phyloP scores from a whole-genome alignment of 1,140 invertebrate species.

The Drosophila novamexicana region DNA sequence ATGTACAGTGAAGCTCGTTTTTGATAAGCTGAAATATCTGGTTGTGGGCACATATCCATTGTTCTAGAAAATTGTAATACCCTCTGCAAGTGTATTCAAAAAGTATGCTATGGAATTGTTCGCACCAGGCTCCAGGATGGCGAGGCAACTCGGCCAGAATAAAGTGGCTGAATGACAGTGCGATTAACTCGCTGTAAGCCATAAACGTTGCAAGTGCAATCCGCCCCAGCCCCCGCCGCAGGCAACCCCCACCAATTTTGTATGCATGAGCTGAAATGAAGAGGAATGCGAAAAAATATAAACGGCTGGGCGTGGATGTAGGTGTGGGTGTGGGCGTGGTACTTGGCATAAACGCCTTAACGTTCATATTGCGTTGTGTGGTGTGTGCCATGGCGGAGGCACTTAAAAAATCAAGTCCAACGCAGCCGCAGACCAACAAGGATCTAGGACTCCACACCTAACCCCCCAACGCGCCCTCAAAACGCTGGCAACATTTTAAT shows the following conservation, averaged over 20 bases:
- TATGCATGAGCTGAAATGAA: constrained; percentile 79
- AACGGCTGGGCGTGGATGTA: constrained; percentile 44
- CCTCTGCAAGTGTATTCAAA: not conserved
- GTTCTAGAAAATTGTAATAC: not conserved
- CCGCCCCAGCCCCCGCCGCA: constrained; percentile 11
- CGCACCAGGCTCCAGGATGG: constrained; percentile 29
- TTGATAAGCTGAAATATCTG: too few species aligned
- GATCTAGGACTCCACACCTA: constrained; percentile 7
- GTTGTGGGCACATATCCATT: too few species aligned
- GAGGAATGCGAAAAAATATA: constrained; percentile 47
- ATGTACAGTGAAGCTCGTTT: too few species aligned
- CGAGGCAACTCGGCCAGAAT: constrained; percentile 28
- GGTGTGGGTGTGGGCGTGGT: not conserved
- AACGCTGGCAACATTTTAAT: constrained; percentile 75
- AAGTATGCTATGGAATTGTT: constrained; percentile 29
- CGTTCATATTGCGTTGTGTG: constrained; percentile 60
- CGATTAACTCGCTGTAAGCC: constrained; percentile 81
- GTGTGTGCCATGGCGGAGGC: constrained; percentile 43
- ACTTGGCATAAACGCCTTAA: constrained; percentile 51
- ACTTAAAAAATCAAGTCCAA: constrained; percentile 82
- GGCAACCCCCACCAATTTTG: constrained; percentile 65
- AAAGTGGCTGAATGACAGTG: constrained; percentile 71
- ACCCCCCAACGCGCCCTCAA: not conserved
- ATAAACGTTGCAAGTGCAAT: constrained; percentile 68
- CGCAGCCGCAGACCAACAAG: constrained; percentile 42